phyloP scores from a whole-genome alignment of 2,797 vertebrate genomes.

The Paramormyrops hopkinsi region DNA sequence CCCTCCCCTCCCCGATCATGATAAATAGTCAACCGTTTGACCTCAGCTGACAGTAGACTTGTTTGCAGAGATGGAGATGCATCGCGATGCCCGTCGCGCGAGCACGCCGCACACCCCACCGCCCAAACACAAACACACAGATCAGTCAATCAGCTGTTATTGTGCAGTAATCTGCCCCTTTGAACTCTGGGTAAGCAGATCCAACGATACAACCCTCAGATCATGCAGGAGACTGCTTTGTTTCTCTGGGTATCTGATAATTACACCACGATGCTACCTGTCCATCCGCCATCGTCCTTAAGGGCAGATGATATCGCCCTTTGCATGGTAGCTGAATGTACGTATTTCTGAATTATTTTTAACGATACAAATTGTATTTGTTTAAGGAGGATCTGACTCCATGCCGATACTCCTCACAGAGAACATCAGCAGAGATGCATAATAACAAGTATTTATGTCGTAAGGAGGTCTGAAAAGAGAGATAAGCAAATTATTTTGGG shows the following conservation, averaged over 20 bases:
- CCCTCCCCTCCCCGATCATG: slow-evolving; percentile 31
- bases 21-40: slow-evolving; percentile 49
- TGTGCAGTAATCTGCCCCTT: not conserved
- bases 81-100: not conserved
- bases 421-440: not conserved
- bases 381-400: not conserved
- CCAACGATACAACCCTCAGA: not conserved
- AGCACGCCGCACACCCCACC: not conserved
- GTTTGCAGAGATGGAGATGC: slow-evolving; percentile 50
- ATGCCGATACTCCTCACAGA: not conserved
- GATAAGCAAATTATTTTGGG: not conserved
- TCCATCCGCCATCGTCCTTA: not conserved
- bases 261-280: not conserved
- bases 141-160: slow-evolving; percentile 4
- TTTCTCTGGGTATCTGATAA: not conserved
- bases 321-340: not conserved
- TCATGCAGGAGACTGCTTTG: not conserved
- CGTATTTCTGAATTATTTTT: not conserved
- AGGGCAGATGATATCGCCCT: not conserved
- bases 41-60: slow-evolving; percentile 51
- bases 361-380: not conserved
- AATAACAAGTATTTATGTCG: not conserved
- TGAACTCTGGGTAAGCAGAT: not conserved
- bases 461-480: not conserved
- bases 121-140: slow-evolving; percentile 22